phyloP scores from a whole-genome alignment of 2,888 invertebrate species.

The Cheilosia soror region DNA sequence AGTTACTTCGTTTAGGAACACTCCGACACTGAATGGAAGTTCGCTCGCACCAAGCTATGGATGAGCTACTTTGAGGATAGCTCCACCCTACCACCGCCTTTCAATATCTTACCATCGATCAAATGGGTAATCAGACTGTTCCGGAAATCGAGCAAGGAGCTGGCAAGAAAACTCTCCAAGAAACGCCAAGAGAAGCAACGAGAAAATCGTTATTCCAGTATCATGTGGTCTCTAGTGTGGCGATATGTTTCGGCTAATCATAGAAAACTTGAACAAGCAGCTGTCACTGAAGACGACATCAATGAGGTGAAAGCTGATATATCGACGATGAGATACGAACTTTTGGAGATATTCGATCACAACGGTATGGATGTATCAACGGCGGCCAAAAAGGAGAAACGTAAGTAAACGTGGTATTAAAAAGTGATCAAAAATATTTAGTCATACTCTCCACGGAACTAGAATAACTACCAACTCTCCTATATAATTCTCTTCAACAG shows the following conservation, averaged over 20 bases:
- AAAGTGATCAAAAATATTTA: background rate
- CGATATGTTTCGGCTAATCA: constrained; percentile 95
- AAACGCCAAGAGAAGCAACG: constrained; percentile 86
- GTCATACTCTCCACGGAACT: background rate
- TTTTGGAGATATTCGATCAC: constrained; percentile 93
- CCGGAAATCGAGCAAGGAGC: constrained; percentile 85
- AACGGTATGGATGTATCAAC: constrained; percentile 94
- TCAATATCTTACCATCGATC: constrained; percentile 95
- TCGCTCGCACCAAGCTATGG: constrained; percentile 96
- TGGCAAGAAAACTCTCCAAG: constrained; percentile 82
- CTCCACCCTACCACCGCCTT: constrained; percentile 95
- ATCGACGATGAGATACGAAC: constrained; percentile 95
- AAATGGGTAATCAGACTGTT: constrained; percentile 90
- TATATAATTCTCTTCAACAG: constrained; percentile 81
- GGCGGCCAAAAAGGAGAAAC: constrained; percentile 89
- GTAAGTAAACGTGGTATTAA: constrained; percentile 84
- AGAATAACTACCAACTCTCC: background rate
- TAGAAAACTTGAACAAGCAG: constrained; percentile 91
- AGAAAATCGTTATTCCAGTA: constrained; percentile 90
- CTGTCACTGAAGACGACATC: constrained; percentile 96
- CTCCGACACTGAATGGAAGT: constrained; percentile 98
- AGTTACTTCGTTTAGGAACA: constrained; percentile 87
- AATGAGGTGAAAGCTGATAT: constrained; percentile 98
- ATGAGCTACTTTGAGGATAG: constrained; percentile 97
- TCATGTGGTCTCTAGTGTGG: constrained; percentile 96